Evolutionary conservation across 2,888 invertebrate genomes (phyloP), one percentile per base, ranked within the genome.

Genomic region (Ganaspis brasiliensis): DNA sequence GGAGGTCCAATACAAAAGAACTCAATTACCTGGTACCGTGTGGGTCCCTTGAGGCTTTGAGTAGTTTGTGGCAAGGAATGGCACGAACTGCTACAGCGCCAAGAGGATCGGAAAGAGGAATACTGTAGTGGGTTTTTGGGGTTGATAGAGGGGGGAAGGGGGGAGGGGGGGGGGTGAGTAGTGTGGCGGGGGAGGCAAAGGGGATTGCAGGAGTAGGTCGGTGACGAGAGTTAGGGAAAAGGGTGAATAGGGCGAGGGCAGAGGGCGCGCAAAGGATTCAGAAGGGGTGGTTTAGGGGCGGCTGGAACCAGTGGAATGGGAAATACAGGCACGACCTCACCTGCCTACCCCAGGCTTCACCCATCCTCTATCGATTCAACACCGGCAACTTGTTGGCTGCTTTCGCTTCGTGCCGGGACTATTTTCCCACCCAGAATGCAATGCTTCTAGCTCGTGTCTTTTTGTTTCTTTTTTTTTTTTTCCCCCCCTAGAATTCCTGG

Each of bases 321-420:
- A 57, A 76, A 75, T 76, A 81, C 76, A 82, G 78, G 84, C 78
- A 80, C 82, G 82, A 84, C 84, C 85, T 84, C 84, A 83, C 83
- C 85, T 86, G 82, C 84, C 85, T 85, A 82, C 84, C 83, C 85
- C 84, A 84, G 85, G 80, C 81, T 85, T 86, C 83, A 83, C 82
- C 77, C 84, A 86, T 83, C 86, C 87, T 86, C 87, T 88, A 91
- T 91, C 91, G 91, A 91, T 91, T 91, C 88, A 83, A 87, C 87
- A 87, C 87, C 88, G 86, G 87, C 91, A 90, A 91, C 90, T 91
- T 91, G 91, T 91, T 90, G 89, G 90, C 86, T 86, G 82, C 83
- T 82, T 82, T 82, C 78, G 74, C 78, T 75, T 49, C 40, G 61
- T 59, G 37, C 61, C 73, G 26, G 52, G 70, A 52, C 63, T 45